A percentile compares a stretch with the other conserved stretches of the same genome.
phyloP scores from a whole-genome alignment of 1,140 invertebrate genomes.

The Drosophila melanogaster region DNA sequence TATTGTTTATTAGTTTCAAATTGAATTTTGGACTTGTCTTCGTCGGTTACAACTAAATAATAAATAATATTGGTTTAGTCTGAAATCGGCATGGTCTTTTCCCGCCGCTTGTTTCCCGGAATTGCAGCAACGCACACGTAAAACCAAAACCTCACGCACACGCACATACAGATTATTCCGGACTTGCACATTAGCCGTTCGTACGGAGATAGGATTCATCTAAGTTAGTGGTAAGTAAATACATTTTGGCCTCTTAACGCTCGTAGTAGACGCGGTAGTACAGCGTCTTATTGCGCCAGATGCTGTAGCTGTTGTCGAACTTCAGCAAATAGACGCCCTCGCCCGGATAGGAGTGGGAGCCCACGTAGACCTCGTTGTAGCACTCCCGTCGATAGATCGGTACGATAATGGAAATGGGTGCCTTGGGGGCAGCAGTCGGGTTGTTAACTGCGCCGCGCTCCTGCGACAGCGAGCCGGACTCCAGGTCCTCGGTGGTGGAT shows the following conservation, averaged over 20 bases:
- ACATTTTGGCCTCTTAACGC: conserved; percentile 84
- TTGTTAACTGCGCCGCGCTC: conserved; percentile 66
- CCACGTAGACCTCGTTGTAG: conserved; percentile 98
- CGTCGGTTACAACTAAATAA: conserved; percentile 67
- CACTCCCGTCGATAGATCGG: conserved; percentile 98
- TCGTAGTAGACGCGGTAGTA: conserved; percentile 99
- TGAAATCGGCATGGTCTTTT: conserved; percentile 5
- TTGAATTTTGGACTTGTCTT: conserved; percentile 29
- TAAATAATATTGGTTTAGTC: conserved; percentile 62
- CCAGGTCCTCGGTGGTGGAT: conserved; percentile 84
- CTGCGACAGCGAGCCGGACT: conserved; percentile 74
- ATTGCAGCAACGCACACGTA: conserved; percentile 14
- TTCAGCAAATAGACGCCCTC: conserved; percentile 99
- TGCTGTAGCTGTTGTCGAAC: conserved; percentile 99
- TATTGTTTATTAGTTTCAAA: conserved; percentile 44
- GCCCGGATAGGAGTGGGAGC: conserved; percentile 98
- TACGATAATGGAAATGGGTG: conserved; percentile 92
- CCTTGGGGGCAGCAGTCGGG: conserved; percentile 76
- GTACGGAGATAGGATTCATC: conserved; percentile 27
- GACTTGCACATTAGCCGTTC: conserved; percentile 19
- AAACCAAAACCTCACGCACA: conserved; percentile 25
- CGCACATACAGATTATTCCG: conserved; percentile 13
- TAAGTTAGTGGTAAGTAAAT: conserved; percentile 26
- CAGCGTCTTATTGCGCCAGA: conserved; percentile 99
- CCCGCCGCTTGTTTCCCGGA: conserved; percentile 1